Evolutionary conservation across 2,797 vertebrate species (phyloP).

Genomic region (Enteromius thamalakanensis): DNA sequence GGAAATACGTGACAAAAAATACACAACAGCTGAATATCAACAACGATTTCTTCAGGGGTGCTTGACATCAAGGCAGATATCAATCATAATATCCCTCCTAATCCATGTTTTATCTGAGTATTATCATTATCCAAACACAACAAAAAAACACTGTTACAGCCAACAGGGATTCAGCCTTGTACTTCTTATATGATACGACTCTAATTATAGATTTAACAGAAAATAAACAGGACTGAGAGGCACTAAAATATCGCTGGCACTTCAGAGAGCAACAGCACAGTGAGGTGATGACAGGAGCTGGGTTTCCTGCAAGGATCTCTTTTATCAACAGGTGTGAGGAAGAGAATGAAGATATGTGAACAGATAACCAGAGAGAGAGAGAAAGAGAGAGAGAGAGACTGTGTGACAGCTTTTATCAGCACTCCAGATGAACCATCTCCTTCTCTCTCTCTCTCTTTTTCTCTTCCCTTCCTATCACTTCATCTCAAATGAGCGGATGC

Average conservation of each 20-base stretch:
- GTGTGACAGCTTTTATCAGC: constrained; percentile 71
- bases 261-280: constrained; percentile 53
- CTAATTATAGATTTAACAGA: constrained; percentile 7
- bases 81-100: constrained; percentile 1
- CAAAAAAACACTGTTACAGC: background rate
- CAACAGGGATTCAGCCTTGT: background rate
- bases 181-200: constrained; percentile 6
- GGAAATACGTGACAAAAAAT: background rate
- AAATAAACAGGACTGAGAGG: background rate
- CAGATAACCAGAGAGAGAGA: constrained; percentile 67
- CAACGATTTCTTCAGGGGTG: background rate
- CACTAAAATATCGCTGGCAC: constrained; percentile 47
- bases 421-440: constrained; percentile 55
- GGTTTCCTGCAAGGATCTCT: constrained; percentile 69
- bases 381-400: constrained; percentile 29
- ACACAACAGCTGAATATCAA: background rate
- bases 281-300: constrained; percentile 71
- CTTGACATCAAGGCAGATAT: constrained; percentile 21
- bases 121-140: constrained; percentile 22
- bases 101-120: background rate
- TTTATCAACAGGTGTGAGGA: constrained; percentile 83
- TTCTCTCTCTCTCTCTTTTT: constrained; percentile 15
- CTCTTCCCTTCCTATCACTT: constrained; percentile 31
- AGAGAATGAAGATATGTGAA: constrained; percentile 75
- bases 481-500: constrained; percentile 66